Percentiles rank a stretch among this genome's conserved stretches.
Evolutionary conservation across 2,113 vertebrate species (phyloP).

Genomic region (Cervus canadensis): DNA sequence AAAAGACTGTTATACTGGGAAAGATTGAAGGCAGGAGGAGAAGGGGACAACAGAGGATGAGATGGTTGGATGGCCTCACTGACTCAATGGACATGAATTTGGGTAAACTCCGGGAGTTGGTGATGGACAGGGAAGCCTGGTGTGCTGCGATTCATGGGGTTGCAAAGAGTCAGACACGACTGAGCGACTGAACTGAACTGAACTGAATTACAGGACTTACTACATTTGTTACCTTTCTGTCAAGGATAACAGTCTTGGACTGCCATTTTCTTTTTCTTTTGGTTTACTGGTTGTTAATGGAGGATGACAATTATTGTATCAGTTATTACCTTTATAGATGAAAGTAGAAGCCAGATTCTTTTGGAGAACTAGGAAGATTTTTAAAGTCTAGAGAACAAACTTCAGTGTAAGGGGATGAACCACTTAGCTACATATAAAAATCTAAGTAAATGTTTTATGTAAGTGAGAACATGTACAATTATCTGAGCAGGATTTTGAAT

Average conservation of each 20-base stretch:
- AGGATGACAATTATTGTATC: not conserved
- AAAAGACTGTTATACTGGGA: not conserved
- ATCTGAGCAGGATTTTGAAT: not conserved
- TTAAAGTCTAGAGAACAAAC: not conserved
- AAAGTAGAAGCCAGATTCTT: not conserved
- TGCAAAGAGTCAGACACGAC: not conserved
- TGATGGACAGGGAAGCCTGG: not conserved
- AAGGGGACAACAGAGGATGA: not conserved
- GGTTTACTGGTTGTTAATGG: not conserved
- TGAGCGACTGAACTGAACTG: not conserved
- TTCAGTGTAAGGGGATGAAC: not conserved
- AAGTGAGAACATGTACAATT: not conserved
- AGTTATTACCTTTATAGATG: not conserved
- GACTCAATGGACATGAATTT: not conserved
- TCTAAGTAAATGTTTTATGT: not conserved
- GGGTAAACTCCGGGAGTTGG: not conserved
- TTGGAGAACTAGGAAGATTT: not conserved
- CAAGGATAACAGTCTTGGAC: not conserved
- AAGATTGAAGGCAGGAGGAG: not conserved
- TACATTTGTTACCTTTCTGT: not conserved
- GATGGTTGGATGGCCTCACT: not conserved
- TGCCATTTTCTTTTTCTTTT: not conserved
- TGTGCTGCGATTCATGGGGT: not conserved
- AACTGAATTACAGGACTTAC: not conserved
- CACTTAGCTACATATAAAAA: not conserved